Evolutionary conservation across 1,140 invertebrate genomes (phyloP).

Genomic region (Bicyclus anynana): DNA sequence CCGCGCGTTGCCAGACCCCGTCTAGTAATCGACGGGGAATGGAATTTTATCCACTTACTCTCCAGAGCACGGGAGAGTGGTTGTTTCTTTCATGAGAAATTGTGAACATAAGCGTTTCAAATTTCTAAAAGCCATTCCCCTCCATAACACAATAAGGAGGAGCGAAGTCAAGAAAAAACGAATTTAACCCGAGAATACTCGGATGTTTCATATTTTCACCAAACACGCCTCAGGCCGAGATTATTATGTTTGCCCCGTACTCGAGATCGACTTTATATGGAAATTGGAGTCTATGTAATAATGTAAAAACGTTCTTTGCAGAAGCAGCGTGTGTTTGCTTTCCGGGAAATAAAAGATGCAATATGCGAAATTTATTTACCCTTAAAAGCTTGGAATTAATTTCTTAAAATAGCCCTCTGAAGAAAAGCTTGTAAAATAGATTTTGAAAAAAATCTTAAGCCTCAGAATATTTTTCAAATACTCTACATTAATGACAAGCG

Average conservation of each 20-base stretch:
- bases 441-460: no score
- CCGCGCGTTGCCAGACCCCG: neutral
- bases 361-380: neutral
- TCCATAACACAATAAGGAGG: constrained; percentile 30
- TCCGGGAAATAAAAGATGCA: neutral
- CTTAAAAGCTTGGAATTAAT: no score
- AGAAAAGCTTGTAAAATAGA: no score
- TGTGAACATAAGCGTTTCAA: constrained; percentile 15
- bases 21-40: neutral
- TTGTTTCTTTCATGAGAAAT: constrained; percentile 8
- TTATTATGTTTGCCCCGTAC: constrained; percentile 37
- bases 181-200: constrained; percentile 31
- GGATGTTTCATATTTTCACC: constrained; percentile 41
- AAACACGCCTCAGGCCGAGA: constrained; percentile 25
- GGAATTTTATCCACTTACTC: neutral
- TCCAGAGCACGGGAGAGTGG: neutral
- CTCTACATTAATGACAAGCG: no score
- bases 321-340: neutral
- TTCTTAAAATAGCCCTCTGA: no score
- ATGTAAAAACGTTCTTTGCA: constrained; percentile 22
- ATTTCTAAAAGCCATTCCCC: constrained; percentile 22
- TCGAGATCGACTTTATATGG: constrained; percentile 26
- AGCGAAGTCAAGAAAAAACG: constrained; percentile 20
- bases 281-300: constrained; percentile 24
- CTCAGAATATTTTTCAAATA: no score